Base-by-base conservation (phyloP, 2,888 invertebrate genomes). In the Drosophila atripex region DNA sequence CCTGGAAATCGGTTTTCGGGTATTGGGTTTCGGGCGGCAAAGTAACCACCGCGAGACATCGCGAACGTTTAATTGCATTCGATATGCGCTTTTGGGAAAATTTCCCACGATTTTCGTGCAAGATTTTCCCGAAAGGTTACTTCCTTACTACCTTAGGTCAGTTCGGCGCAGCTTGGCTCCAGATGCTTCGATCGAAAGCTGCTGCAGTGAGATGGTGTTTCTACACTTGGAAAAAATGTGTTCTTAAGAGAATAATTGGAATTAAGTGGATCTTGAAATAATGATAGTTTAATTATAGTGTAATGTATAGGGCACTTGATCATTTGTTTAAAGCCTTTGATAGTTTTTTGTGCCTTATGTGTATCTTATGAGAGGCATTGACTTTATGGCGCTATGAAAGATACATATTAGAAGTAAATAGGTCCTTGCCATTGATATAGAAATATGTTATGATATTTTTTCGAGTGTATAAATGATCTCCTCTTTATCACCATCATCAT, bases 101-200 rank as follows among this genome's bases (percentile, higher is more conserved):
- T 69, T 87, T 87, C 87, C 87, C 87, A 87, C 87, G 87, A 82
- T 83, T 88, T 88, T 80, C 76, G 69, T 82, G 61, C 41, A 66
- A 53, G 77, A 85, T 79, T 85, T 82, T 80, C 63, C 75, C 71
- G 38, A 30, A 50, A 59, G 75, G 68, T 68, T 71, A 73, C 70
- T 35, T 35, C 7, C 35, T 28, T 28, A 28, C 58, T 70, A 60
- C 73, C 58, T 55, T 47, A 53, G 58, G 59, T 61, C 60, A 61
- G 58, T 61, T 49, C 16, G 8, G 9, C 39, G 39, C 23, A 58
- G 30, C 38, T 58, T 14, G n/a, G 61, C 63, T 73, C 55, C 61
- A 73, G 73, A 73, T 73, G 61, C 51, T 30, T 18, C 18, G 50
- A 73, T 73, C 69, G 49, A 56, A 64, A 72, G 72, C 73, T 73